Percentiles rank a stretch among this genome's conserved stretches.
These are phyloP conservation scores for Sciurus niger DNA, from an alignment of 2,113 vertebrate genomes.

Conservation along the genomic window DNA sequence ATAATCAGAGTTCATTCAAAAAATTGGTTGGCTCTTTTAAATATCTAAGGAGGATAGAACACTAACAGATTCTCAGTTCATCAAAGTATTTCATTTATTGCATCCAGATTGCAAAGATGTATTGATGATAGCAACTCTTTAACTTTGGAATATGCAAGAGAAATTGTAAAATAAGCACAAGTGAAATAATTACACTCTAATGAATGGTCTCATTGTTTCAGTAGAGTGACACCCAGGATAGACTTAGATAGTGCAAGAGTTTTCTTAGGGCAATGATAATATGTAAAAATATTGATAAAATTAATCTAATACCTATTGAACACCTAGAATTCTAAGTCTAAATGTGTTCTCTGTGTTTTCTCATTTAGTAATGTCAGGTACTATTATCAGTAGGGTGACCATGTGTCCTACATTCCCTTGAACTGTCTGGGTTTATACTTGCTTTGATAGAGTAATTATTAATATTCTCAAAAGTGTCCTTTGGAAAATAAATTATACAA, in stretches of 20 bases:
- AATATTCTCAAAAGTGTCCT: neutral
- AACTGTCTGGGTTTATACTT: neutral
- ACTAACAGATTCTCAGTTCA: neutral
- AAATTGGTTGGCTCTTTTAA: neutral
- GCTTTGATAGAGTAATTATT: slow-evolving; percentile 31
- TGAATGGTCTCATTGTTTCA: neutral
- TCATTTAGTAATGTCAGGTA: neutral
- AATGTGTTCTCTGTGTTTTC: neutral
- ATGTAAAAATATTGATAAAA: neutral
- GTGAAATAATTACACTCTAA: neutral
- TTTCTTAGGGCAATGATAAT: neutral
- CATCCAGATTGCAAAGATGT: neutral
- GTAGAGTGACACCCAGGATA: neutral
- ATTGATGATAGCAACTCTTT: neutral
- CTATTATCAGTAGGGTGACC: neutral
- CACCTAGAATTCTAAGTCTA: neutral
- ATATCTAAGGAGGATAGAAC: neutral
- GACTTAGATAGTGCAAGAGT: neutral
- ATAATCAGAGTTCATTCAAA: slow-evolving; percentile 20
- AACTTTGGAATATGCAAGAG: neutral
- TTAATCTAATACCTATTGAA: neutral
- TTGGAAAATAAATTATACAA: slow-evolving; percentile 57
- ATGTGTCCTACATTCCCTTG: neutral
- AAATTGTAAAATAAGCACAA: slow-evolving; percentile 22
- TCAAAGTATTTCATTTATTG: slow-evolving; percentile 26